Base-by-base conservation (phyloP, 92 coral and sea anemone species). In the Blastomussa wellsi region DNA sequence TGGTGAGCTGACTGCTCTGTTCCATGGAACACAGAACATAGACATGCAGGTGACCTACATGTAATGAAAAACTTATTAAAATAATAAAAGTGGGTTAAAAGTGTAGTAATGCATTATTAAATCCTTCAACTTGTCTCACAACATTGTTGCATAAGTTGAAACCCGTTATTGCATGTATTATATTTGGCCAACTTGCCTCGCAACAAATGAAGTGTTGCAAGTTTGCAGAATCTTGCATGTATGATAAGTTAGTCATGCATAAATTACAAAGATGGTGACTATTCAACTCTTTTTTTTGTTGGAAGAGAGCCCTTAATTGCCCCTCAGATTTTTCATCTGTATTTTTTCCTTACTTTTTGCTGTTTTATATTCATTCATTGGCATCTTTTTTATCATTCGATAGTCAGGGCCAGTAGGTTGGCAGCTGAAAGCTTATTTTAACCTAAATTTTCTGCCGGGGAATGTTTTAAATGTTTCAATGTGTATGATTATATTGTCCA, bases 21-120 rank as follows among this genome's bases (percentile, higher is more conserved):
- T 65, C 76, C 85, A 81, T 81, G 85, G 85, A 41, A 81, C 85
- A 24, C 85, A 80, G 75, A 39, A 67, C 42, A 67, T 80, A 80
- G 77, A 80, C 47, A 80, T 80, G 84, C 84, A 80, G 85, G 85
- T 81, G 57, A 37, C 20, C 75, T 38, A 78, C 49, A 78, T 55
- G 47, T 44, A 2, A 70, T 36, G 75, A 70, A 70, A 37, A 70
- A 70, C 48, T 69, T 69, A 69, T 69, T 69, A 69, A 69, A 69
- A 29, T 41, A 10, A 44, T 44, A 69, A 69, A 69, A 69, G 74
- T 69, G 74, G 39, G 74, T 36, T 69, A 69, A 69, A 69, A 29
- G 74, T 69, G 74, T 69, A 69, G 74, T 69, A 29, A 69, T 36
- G 74, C 74, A 69, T 69, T 69, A 69, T 69, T 69, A 69, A 69